These are phyloP conservation scores for Machaerirhynchus nigripectus DNA, from an alignment of 2,113 vertebrate species.

Conservation along the genomic window DNA sequence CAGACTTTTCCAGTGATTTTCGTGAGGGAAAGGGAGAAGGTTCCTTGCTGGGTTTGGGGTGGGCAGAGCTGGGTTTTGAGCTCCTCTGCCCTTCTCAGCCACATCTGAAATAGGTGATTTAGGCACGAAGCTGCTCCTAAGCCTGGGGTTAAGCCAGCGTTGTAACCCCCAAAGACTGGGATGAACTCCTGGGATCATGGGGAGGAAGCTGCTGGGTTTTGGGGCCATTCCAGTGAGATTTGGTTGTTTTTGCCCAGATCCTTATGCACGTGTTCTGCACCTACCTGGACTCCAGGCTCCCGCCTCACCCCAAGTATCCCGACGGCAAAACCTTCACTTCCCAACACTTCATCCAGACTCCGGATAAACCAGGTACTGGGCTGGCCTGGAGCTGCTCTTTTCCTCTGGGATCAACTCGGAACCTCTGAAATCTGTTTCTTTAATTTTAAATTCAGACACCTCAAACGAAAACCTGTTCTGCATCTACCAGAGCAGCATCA, in stretches of 20 bases:
- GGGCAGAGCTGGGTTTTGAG: not conserved
- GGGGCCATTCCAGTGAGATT: not conserved
- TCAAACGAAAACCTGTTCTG: slow-evolving; percentile 93
- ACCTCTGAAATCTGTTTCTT: not conserved
- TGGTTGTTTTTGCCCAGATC: slow-evolving; percentile 73
- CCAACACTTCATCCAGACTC: slow-evolving; percentile 92
- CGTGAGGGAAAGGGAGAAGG: not conserved
- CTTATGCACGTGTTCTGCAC: slow-evolving; percentile 95
- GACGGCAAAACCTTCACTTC: slow-evolving; percentile 96
- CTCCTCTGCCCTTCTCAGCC: not conserved
- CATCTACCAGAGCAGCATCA: slow-evolving; percentile 90
- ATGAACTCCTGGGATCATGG: rapidly evolving
- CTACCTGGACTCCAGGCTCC: slow-evolving; percentile 93
- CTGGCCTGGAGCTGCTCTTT: not conserved
- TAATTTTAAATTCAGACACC: slow-evolving; percentile 71
- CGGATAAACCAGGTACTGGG: slow-evolving; percentile 88
- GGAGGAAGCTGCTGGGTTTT: not conserved
- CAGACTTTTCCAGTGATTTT: not conserved
- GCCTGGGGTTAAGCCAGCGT: rapidly evolving
- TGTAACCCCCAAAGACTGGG: rapidly evolving
- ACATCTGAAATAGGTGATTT: not conserved
- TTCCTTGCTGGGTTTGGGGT: not conserved
- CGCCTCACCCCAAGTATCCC: slow-evolving; percentile 93
- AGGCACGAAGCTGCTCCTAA: not conserved
- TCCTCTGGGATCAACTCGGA: not conserved